A percentile compares a stretch with the other conserved stretches of the same genome.
phyloP scores from a whole-genome alignment of 2,797 vertebrate species.

The Hyperoplus immaculatus region DNA sequence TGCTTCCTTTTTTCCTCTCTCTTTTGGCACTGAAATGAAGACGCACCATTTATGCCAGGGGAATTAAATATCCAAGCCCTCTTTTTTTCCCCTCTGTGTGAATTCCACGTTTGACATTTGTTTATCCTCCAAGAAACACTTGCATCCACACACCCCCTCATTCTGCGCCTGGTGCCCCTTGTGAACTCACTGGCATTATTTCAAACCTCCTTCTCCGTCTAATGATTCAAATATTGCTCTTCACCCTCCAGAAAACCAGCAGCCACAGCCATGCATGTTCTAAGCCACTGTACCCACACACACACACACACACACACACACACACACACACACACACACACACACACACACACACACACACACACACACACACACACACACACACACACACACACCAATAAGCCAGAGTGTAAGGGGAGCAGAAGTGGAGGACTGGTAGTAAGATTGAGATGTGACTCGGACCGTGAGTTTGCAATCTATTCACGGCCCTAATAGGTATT shows the following conservation, averaged over 20 bases:
- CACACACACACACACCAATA: slow-evolving; percentile 4
- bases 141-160: background rate
- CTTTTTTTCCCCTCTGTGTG: background rate
- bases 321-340: no score
- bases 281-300: slow-evolving; percentile 38
- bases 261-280: slow-evolving; percentile 36
- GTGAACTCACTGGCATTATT: slow-evolving; percentile 41
- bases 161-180: slow-evolving; percentile 27
- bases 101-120: slow-evolving; percentile 7
- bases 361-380: no score
- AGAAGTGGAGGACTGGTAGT: slow-evolving; percentile 23
- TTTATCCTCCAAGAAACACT: slow-evolving; percentile 17
- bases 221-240: slow-evolving; percentile 67
- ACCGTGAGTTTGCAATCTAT: slow-evolving; percentile 75
- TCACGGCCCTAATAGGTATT: slow-evolving; percentile 72
- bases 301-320: no score
- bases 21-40: slow-evolving; percentile 1
- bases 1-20: background rate
- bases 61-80: background rate
- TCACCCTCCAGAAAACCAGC: slow-evolving; percentile 49
- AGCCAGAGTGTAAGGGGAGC: slow-evolving; percentile 33
- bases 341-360: no score
- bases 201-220: slow-evolving; percentile 34
- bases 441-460: slow-evolving; percentile 72
- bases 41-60: background rate